Percentiles rank a stretch among this genome's conserved stretches.
phyloP scores from a whole-genome alignment of 2,888 invertebrate species.

The Pollenia griseotomentosa region DNA sequence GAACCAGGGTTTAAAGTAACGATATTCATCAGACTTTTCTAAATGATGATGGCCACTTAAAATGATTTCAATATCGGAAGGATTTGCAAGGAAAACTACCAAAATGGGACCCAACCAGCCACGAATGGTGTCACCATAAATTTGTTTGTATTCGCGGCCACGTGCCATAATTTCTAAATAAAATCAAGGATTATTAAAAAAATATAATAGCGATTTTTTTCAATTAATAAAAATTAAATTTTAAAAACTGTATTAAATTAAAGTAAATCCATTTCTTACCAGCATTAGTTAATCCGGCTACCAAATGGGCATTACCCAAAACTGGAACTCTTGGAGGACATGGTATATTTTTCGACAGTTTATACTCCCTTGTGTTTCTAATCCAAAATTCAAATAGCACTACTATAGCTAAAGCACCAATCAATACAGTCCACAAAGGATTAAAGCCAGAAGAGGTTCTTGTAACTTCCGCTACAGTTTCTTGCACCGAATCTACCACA shows the following conservation, averaged over 20 bases:
- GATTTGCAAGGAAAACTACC: constrained; percentile 88
- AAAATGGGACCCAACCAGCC: constrained; percentile 90
- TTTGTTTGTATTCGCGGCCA: constrained; percentile 76
- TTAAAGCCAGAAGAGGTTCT: constrained; percentile 72
- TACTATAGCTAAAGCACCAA: constrained; percentile 77
- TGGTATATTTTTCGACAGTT: constrained; percentile 88
- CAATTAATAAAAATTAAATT: neutral
- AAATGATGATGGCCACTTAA: constrained; percentile 90
- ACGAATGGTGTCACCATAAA: constrained; percentile 89
- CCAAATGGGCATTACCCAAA: constrained; percentile 89
- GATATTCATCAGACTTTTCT: constrained; percentile 90
- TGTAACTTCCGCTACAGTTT: constrained; percentile 38
- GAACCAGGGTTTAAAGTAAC: constrained; percentile 92
- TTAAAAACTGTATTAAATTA: neutral
- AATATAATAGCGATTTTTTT: neutral
- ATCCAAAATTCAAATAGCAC: constrained; percentile 84
- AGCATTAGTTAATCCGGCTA: constrained; percentile 87
- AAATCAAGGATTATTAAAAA: neutral
- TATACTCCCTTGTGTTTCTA: constrained; percentile 85
- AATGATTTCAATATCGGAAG: constrained; percentile 90
- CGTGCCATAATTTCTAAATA: constrained; percentile 77
- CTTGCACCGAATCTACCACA: constrained; percentile 23
- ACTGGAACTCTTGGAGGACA: constrained; percentile 88
- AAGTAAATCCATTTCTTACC: constrained; percentile 84
- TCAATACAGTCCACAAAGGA: constrained; percentile 78